Evolutionary conservation across 2,113 vertebrate genomes (phyloP).

Genomic region (Aptenodytes forsteri): DNA sequence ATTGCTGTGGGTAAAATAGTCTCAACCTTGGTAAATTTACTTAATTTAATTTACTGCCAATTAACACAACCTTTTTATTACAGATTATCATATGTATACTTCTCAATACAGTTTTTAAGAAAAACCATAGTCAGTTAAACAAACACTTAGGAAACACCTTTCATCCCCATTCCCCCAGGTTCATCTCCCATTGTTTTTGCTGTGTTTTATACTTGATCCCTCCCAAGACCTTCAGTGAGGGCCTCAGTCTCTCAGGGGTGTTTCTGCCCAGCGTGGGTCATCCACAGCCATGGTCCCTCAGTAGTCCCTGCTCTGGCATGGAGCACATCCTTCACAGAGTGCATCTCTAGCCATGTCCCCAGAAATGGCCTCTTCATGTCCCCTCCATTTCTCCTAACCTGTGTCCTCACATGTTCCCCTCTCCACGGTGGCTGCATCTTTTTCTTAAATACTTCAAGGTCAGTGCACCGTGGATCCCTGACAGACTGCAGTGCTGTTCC

Average conservation of each 20-base stretch:
- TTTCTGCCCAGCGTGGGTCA: not conserved
- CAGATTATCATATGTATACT: not conserved
- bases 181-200: not conserved
- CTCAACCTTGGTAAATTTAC: not conserved
- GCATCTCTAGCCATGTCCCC: not conserved
- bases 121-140: not conserved
- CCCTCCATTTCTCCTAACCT: not conserved
- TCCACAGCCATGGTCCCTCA: not conserved
- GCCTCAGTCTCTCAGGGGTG: fast-evolving
- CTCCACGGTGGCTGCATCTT: fast-evolving
- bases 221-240: not conserved
- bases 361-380: not conserved
- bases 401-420: not conserved
- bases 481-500: not conserved
- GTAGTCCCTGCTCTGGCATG: not conserved
- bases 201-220: not conserved
- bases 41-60: not conserved
- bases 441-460: not conserved
- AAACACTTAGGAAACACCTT: not conserved
- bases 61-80: not conserved
- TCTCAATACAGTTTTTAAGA: not conserved
- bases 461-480: fast-evolving
- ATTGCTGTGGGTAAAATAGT: not conserved
- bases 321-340: not conserved
- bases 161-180: not conserved